A percentile compares a stretch with the other conserved stretches of the same genome.
phyloP scores from a whole-genome alignment of 1,140 invertebrate genomes.

The Bombyx mandarina region DNA sequence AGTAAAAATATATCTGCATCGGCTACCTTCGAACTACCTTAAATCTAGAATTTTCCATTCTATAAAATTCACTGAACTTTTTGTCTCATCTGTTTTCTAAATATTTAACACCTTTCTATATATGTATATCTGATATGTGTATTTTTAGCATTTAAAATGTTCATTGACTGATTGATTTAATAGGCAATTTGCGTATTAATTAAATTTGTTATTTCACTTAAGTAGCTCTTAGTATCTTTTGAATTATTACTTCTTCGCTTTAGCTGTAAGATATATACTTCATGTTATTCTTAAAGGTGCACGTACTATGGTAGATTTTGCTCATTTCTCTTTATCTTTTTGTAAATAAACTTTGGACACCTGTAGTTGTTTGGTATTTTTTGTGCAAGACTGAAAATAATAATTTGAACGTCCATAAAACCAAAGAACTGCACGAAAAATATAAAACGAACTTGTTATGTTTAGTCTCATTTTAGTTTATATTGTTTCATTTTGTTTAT shows the following conservation, averaged over 20 bases:
- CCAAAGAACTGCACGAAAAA: conserved; percentile 2
- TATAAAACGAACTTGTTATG: conserved; percentile 1
- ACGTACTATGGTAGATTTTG: conserved; percentile 49
- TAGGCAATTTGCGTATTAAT: conserved; percentile 13
- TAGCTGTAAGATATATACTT: conserved; percentile 27
- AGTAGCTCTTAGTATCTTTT: conserved; percentile 6
- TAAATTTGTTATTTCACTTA: background rate
- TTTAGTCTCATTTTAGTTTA: conserved; percentile 14
- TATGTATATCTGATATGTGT: conserved; percentile 33
- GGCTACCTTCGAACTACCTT: conserved; percentile 14
- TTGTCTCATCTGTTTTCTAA: conserved; percentile 30
- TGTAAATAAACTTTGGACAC: conserved; percentile 5
- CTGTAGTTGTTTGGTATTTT: conserved; percentile 19
- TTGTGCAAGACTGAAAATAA: conserved; percentile 4
- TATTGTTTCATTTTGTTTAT: conserved; percentile 45
- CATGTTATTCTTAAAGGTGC: conserved; percentile 22
- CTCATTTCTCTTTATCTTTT: conserved; percentile 33
- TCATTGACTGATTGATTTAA: conserved; percentile 50
- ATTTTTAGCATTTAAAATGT: conserved; percentile 55
- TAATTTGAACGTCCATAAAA: background rate
- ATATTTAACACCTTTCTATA: conserved; percentile 37
- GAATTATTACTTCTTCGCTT: conserved; percentile 35
- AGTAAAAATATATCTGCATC: conserved; percentile 25
- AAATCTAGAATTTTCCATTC: conserved; percentile 56
- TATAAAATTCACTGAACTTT: conserved; percentile 54